Percentiles rank a stretch among this genome's conserved stretches.
Evolutionary conservation across 2,113 vertebrate genomes (phyloP).

Genomic region (Aleadryas rufinucha): DNA sequence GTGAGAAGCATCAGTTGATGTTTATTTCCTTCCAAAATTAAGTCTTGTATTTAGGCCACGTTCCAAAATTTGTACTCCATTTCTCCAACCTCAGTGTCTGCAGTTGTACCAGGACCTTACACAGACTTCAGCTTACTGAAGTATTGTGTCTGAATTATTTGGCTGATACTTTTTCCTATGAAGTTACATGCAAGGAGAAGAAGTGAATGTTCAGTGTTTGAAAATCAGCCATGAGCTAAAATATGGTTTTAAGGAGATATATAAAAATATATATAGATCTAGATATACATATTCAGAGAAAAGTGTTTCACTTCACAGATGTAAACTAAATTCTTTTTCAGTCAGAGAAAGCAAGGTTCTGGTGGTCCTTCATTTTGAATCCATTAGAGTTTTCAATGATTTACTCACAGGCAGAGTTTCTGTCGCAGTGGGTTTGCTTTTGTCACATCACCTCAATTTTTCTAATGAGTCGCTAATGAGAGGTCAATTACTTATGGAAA

Average conservation of each 20-base stretch:
- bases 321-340: slow-evolving; percentile 7
- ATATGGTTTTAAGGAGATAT: not conserved
- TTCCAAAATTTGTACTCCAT: not conserved
- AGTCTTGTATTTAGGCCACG: not conserved
- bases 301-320: not conserved
- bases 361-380: slow-evolving; percentile 39
- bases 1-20: not conserved
- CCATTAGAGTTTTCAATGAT: slow-evolving; percentile 56
- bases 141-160: not conserved
- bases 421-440: slow-evolving; percentile 51
- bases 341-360: slow-evolving; percentile 37
- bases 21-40: not conserved
- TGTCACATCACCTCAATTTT: slow-evolving; percentile 65
- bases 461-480: slow-evolving; percentile 69
- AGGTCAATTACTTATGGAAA: slow-evolving; percentile 73
- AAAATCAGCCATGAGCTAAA: not conserved
- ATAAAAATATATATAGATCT: not conserved
- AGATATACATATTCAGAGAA: not conserved
- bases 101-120: not conserved
- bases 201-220: not conserved
- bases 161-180: not conserved
- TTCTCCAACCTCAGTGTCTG: not conserved
- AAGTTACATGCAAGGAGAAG: not conserved
- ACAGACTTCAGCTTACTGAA: not conserved
- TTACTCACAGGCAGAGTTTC: slow-evolving; percentile 41